Evolutionary conservation across 2,888 invertebrate species (phyloP).

Genomic region (Machimus atricapillus): DNA sequence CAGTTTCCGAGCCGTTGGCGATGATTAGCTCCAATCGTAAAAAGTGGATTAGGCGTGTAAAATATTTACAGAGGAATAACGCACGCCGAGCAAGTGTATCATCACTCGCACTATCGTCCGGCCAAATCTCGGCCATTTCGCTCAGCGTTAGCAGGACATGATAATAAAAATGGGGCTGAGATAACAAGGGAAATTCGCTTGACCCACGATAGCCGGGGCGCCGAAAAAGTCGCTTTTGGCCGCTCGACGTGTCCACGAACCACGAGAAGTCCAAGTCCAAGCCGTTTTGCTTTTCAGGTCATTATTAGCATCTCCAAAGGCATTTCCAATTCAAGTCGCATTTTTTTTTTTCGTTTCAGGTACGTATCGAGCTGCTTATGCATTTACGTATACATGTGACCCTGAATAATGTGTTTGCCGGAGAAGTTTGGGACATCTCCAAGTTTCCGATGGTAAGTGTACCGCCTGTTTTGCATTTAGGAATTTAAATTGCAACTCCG

Average conservation of each 20-base stretch:
- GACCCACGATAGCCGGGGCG: not conserved
- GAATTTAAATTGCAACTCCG: slow-evolving; percentile 26
- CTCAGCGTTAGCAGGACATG: not conserved
- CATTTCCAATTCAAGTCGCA: not conserved
- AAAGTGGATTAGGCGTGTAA: slow-evolving; percentile 20
- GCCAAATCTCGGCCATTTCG: not conserved
- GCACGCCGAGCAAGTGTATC: not conserved
- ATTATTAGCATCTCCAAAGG: slow-evolving; percentile 23
- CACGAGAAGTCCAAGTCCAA: not conserved
- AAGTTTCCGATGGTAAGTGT: slow-evolving; percentile 24
- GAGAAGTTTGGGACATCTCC: slow-evolving; percentile 34
- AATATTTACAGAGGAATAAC: not conserved
- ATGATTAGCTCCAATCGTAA: slow-evolving; percentile 36
- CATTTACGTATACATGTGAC: slow-evolving; percentile 21
- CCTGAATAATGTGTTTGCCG: slow-evolving; percentile 28
- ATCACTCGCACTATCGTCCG: not conserved
- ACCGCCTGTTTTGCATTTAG: slow-evolving; percentile 19
- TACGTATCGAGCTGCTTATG: slow-evolving; percentile 28
- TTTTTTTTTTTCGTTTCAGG: not conserved
- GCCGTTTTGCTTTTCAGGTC: not conserved
- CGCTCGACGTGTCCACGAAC: not conserved
- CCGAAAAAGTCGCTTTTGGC: not conserved
- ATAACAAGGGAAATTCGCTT: not conserved
- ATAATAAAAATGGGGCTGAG: not conserved
- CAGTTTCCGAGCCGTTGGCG: slow-evolving; percentile 27